Percentiles rank a stretch among this genome's conserved stretches.
Conservation (phyloP, 2,797 vertebrate species). For the Chrosomus eos region DNA sequence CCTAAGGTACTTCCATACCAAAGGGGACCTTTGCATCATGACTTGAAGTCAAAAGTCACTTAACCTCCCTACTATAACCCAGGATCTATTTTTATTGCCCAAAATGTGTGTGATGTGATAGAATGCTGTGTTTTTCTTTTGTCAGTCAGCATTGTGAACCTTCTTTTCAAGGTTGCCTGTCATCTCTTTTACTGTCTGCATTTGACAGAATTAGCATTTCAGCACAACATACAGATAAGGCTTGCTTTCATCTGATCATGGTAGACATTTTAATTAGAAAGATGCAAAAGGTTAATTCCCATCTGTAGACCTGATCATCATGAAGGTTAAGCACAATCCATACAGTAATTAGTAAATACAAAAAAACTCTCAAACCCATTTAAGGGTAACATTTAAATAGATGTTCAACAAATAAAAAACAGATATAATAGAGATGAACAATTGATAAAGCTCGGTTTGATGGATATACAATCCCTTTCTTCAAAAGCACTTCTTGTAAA, state of each 20-base stretch:
- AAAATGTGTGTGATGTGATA: neutral
- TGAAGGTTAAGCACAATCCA: constrained; percentile 49
- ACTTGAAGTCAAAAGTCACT: too few species aligned
- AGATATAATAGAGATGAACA: too few species aligned
- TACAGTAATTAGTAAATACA: too few species aligned
- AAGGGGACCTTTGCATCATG: too few species aligned
- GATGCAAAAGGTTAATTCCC: constrained; percentile 53
- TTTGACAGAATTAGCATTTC: constrained; percentile 44
- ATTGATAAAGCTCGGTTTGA: too few species aligned
- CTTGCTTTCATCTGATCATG: constrained; percentile 25
- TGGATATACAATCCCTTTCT: too few species aligned
- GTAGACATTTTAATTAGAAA: constrained; percentile 59
- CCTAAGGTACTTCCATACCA: too few species aligned
- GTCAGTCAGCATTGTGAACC: neutral
- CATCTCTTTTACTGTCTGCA: constrained; percentile 30
- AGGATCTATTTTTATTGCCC: neutral
- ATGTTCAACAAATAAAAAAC: too few species aligned
- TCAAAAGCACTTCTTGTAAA: too few species aligned
- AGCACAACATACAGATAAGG: constrained; percentile 34
- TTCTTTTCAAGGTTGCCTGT: constrained; percentile 1
- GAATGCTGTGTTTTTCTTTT: constrained; percentile 1
- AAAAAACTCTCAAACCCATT: too few species aligned
- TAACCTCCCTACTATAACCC: too few species aligned
- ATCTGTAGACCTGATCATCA: constrained; percentile 47
- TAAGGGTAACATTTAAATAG: too few species aligned